Percentiles rank a stretch among this genome's conserved stretches.
phyloP scores from a whole-genome alignment of 1,140 invertebrate species.

The Drosophila murphyi region DNA sequence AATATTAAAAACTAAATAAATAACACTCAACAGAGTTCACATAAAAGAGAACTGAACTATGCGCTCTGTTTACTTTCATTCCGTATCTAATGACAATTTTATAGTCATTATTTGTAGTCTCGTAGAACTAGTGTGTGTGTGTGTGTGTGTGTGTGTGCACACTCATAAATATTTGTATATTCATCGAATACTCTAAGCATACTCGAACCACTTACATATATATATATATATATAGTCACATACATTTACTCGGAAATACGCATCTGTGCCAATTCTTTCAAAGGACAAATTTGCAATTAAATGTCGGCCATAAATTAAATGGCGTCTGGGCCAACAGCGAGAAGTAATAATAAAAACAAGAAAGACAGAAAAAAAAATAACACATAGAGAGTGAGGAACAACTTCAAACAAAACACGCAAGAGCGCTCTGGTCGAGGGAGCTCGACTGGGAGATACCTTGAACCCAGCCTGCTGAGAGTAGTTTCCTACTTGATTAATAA shows the following conservation, averaged over 20 bases:
- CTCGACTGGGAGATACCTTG: background rate
- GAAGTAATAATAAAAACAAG: conserved; percentile 28
- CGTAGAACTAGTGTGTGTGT: no score
- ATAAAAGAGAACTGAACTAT: conserved; percentile 15
- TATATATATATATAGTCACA: no score
- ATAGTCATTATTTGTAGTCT: conserved; percentile 64
- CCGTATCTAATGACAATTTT: conserved; percentile 79
- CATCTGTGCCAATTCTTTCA: conserved; percentile 42
- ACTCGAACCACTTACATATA: no score
- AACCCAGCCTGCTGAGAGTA: no score
- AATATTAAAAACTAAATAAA: conserved; percentile 17
- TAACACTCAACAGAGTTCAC: background rate
- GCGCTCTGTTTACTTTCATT: conserved; percentile 60
- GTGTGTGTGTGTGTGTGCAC: no score
- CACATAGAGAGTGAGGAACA: background rate
- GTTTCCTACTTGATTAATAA: no score
- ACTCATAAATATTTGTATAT: no score
- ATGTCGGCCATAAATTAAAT: conserved; percentile 72
- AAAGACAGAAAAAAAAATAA: background rate
- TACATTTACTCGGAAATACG: background rate
- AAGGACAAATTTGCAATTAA: conserved; percentile 73
- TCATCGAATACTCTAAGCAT: no score
- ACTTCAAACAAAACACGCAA: background rate
- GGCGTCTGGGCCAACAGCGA: conserved; percentile 50
- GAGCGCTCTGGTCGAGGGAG: background rate